Percentiles rank a stretch among this genome's conserved stretches.
Conservation (phyloP, 2,113 vertebrate species). For the Hippopotamus amphibius region DNA sequence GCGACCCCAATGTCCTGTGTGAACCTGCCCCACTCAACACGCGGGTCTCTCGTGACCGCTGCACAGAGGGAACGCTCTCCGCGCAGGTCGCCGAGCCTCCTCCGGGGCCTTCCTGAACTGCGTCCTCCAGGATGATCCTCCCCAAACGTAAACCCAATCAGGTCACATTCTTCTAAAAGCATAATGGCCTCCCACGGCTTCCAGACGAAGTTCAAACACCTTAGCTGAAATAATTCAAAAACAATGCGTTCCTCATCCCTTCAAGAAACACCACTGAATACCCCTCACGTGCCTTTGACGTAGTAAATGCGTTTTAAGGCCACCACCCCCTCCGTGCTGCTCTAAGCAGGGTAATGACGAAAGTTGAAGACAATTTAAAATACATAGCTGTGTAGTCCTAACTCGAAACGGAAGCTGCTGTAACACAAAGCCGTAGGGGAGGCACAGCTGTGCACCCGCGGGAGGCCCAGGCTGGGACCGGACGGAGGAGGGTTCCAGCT, state of each 20-base stretch:
- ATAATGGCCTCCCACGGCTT: not conserved
- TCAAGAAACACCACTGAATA: no score
- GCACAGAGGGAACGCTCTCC: not conserved
- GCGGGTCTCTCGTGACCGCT: not conserved
- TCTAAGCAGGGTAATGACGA: not conserved
- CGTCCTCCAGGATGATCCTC: not conserved
- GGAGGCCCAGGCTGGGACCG: not conserved
- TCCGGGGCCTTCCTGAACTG: not conserved
- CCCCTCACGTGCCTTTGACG: no score
- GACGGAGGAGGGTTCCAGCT: not conserved
- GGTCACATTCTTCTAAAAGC: not conserved
- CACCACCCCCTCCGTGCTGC: not conserved
- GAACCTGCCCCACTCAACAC: not conserved
- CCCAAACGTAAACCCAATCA: not conserved
- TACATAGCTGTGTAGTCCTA: no score
- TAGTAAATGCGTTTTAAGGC: not conserved
- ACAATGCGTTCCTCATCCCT: not conserved
- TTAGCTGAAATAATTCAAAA: not conserved
- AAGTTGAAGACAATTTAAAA: not conserved
- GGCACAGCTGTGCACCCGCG: not conserved
- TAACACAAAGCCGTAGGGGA: not conserved
- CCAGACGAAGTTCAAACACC: not conserved
- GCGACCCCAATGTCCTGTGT: not conserved
- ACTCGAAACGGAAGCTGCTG: not conserved
- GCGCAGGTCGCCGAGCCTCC: not conserved